Base-by-base conservation (phyloP, 2,113 vertebrate genomes). In the Chauna torquata region DNA sequence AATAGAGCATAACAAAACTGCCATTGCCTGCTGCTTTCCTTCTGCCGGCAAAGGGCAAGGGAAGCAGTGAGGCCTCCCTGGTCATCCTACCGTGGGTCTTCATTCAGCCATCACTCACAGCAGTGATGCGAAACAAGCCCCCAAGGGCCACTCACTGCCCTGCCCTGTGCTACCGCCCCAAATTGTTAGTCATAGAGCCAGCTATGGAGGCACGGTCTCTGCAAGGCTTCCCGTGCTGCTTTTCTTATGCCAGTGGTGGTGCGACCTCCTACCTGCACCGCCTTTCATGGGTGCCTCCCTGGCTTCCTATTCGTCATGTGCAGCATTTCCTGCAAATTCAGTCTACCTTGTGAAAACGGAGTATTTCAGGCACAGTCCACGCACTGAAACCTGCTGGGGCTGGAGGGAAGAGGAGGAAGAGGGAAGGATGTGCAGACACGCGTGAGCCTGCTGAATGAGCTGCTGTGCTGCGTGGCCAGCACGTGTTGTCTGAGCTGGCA, bases 161-260 rank as follows among this genome's bases (percentile, higher is more conserved):
- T 86, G 78, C 17, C 10, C n/a, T 8, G 2, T 4, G 1, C 34
- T 83, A 11, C 71, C 3, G 6, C 40, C 54, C 25, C 44, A 77
- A 68, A n/a, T 50, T 45, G 3, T 58, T 4, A 1, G 9, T 34
- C 10, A 15, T 55, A 34, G 64, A 15, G 18, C 27, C 19, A 54
- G 15, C 28, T 3, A 0, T 15, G n/a, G 38, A 78, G 24, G 6
- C 30, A 11, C 0, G 0, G 24, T 79, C 55, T 55, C 1, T 12
- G 2, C 58, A n/a, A 58, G 28, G 16, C 1, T 0, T 81, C 14
- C 16, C 17, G 11, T 0, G 1, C 42, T 38, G 13, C 32, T 86
- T 82, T 78, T 82, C 38, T 77, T 42, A 42, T 11, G 11, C 2
- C 3, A 70, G n/a, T 27, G 12, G 1, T 11, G 25, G 2, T 36